These are phyloP conservation scores for Ametastegia equiseti DNA, from an alignment of 2,888 invertebrate species.

Conservation along the genomic window DNA sequence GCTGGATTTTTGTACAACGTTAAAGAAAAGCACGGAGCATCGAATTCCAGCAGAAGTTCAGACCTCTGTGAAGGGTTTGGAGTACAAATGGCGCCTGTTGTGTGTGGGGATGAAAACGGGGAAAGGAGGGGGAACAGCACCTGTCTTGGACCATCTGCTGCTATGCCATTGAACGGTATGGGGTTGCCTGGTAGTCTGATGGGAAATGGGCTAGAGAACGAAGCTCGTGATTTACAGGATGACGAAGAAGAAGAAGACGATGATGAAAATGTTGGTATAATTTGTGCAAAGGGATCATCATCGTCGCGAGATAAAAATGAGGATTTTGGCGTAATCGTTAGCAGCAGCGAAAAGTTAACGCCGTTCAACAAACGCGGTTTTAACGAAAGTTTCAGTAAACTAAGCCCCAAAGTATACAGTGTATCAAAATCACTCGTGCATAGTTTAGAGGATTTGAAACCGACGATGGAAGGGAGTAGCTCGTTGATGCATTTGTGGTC, in stretches of 20 bases:
- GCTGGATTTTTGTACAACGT: constrained; percentile 51
- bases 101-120: constrained; percentile 57
- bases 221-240: not conserved
- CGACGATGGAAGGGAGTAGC: constrained; percentile 61
- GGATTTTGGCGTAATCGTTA: not conserved
- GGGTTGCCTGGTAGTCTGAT: constrained; percentile 39
- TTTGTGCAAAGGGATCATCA: not conserved
- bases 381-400: constrained; percentile 75
- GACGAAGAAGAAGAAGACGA: not conserved
- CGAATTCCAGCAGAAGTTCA: constrained; percentile 26
- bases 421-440: constrained; percentile 73
- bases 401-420: constrained; percentile 84
- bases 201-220: not conserved
- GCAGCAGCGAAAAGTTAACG: constrained; percentile 10
- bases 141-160: constrained; percentile 71
- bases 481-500: constrained; percentile 61
- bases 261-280: not conserved
- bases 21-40: constrained; percentile 45
- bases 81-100: constrained; percentile 56
- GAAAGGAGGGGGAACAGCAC: constrained; percentile 66
- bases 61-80: constrained; percentile 21
- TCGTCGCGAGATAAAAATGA: too few species aligned
- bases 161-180: constrained; percentile 51
- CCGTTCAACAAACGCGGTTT: not conserved
- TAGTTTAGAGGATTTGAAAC: constrained; percentile 75